These are phyloP conservation scores for Hymenopus coronatus DNA, from an alignment of 2,888 invertebrate genomes.

Conservation along the genomic window DNA sequence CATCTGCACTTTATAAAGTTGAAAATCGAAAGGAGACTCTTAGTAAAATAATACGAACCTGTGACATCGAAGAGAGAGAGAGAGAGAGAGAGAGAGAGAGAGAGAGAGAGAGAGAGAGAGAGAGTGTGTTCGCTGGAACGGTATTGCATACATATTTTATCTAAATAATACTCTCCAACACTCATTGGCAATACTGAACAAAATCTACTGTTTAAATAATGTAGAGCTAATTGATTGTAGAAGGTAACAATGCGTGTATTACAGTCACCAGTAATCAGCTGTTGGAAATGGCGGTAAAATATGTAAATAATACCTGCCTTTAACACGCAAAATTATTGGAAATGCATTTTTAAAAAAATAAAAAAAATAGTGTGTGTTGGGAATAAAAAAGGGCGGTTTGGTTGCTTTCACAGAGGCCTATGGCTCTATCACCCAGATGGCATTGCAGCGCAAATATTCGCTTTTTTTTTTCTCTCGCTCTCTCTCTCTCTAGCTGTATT, in stretches of 20 bases:
- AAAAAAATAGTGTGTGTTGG: not conserved
- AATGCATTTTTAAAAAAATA: not conserved
- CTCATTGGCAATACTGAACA: not conserved
- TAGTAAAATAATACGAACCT: no score
- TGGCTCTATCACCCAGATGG: not conserved
- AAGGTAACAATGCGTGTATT: not conserved
- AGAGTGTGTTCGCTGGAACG: no score
- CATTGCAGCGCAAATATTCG: not conserved
- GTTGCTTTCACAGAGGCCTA: not conserved
- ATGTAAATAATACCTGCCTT: not conserved
- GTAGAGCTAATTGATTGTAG: not conserved
- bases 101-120: no score
- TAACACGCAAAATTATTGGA: not conserved
- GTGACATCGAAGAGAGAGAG: no score
- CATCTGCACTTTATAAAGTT: no score
- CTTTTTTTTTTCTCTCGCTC: no score
- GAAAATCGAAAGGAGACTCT: no score
- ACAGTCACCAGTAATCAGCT: not conserved
- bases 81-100: no score
- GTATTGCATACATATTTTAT: no score
- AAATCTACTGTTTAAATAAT: not conserved
- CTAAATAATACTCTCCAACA: no score
- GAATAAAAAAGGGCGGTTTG: not conserved
- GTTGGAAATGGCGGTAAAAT: not conserved
- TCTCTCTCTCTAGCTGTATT: not conserved